Evolutionary conservation across 2,888 invertebrate genomes (phyloP), one percentile per base, ranked within the genome.

Genomic region (Yponomeuta cagnagella): DNA sequence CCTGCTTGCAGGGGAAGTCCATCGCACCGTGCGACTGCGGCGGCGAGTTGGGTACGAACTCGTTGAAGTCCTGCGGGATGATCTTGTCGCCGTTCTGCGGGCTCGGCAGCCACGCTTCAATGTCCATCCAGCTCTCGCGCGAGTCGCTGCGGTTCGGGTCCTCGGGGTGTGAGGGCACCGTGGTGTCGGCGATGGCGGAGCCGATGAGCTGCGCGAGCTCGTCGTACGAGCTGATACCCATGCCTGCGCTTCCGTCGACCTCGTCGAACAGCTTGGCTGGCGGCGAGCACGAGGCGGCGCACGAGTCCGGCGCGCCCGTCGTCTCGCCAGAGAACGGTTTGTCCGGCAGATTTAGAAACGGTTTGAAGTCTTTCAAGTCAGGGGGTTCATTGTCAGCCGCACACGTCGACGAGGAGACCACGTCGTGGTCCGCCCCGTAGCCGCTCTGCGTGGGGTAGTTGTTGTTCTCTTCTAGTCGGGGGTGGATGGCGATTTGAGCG

Each of bases 151-250:
- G 48, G 10, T 48, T 9, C 12, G 48, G 31, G 77, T 94, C 96
- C 74, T 94, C 94, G n/a, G 94, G 93, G 73, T 93, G 92, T 31
- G 94, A 94, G n/a, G 96, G 95, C 63, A 96, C 96, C 0, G 97
- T 97, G 10, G 97, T 97, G 79, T 97, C 97, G 1, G 97, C 97
- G 77, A 97, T 97, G 72, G 97, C 97, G 2, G 96, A 97, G 1
- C 97, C 97, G 74, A 97, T 97, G 72, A 97, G 96, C 30, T 96
- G 96, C 0, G 97, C 97, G 73, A 97, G 95, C 78, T 97, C 97
- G 75, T 96, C 96, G 76, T 96, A 96, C 10, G 95, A 95, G 71
- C 94, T 94, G 80, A 96, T 95, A 77, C 96, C 94, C 84, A 94
- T 93, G 76, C 94, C 52, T 3, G 52, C 52, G 52, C 15, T 58